Evolutionary conservation across 35 echinoderm and acorn worm species (phyloP), one percentile per base, ranked within the genome.

Genomic region (Eucidaris tribuloides): DNA sequence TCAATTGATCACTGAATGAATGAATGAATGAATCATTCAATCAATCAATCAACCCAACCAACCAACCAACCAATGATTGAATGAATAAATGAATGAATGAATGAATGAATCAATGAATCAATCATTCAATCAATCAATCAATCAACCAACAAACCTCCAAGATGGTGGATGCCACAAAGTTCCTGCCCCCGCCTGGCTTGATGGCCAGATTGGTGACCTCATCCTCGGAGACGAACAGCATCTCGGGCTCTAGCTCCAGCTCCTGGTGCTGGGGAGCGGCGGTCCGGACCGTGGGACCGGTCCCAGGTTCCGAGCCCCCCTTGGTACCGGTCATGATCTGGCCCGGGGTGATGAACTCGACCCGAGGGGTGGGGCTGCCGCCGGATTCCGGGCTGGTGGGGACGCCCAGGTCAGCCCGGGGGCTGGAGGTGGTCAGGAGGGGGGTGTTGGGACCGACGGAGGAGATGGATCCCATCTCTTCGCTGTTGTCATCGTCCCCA

Each of bases 111-210:
- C n/a, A n/a, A n/a, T n/a, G n/a, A n/a, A n/a, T n/a, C n/a, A n/a
- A n/a, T n/a, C n/a, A n/a, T n/a, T n/a, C n/a, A n/a, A n/a, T n/a
- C n/a, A n/a, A n/a, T n/a, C n/a, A n/a, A n/a, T n/a, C n/a, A n/a
- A n/a, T n/a, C n/a, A n/a, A n/a, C n/a, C n/a, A n/a, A n/a, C n/a
- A n/a, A n/a, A 64, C 92, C 77, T 94, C 92, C 45, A 86, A 61
- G 34, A 94, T 94, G 33, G 92, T 94, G 9, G 92, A 94, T 32
- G 92, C 92, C 50, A 94, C 92, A 56, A 94, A 79, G 74, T 74
- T 89, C 23, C 87, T 62, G 49, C n/a, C n/a, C n/a, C 81, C 85
- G 36, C 86, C 78, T 27, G 87, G 72, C 52, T 94, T 94, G 59
- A 89, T 86, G 23, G 86, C 13, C 7, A 94, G 85, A 29, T 80